Conservation (phyloP, 2,888 invertebrate species). For the Lasioglossum pauxillum region DNA sequence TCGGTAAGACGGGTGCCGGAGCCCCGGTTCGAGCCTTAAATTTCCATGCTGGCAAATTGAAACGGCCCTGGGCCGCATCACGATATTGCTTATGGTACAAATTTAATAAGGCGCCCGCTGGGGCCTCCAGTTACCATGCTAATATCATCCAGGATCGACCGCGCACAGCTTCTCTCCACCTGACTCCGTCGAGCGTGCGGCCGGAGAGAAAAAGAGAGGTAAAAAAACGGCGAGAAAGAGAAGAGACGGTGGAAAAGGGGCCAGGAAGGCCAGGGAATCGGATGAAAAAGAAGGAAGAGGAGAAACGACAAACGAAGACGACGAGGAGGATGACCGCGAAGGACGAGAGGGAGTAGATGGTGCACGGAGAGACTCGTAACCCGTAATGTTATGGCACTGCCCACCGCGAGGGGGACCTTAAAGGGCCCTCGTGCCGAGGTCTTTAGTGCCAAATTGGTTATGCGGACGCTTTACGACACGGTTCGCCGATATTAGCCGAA, state of each 20-base stretch:
- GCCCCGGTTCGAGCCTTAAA: conserved; percentile 68
- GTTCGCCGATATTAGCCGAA: conserved; percentile 75
- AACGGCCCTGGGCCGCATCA: conserved; percentile 73
- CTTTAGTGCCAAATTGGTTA: conserved; percentile 82
- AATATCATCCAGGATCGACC: conserved; percentile 76
- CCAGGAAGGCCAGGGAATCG: conserved; percentile 47
- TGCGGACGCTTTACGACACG: conserved; percentile 79
- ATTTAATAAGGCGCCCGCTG: conserved; percentile 82
- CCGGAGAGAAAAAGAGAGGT: conserved; percentile 53
- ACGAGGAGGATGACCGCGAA: conserved; percentile 61
- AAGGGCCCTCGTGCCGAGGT: conserved; percentile 75
- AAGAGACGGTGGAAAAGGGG: conserved; percentile 57
- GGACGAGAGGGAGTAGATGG: conserved; percentile 58
- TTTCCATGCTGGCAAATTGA: conserved; percentile 77
- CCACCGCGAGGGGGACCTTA: conserved; percentile 75
- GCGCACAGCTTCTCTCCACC: conserved; percentile 75
- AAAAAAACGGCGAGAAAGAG: conserved; percentile 48
- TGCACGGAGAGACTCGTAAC: conserved; percentile 75
- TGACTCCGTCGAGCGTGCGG: conserved; percentile 66
- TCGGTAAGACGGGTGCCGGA: conserved; percentile 50
- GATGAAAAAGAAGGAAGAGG: conserved; percentile 29
- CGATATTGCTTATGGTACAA: conserved; percentile 78
- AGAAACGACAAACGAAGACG: conserved; percentile 46
- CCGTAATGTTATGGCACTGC: conserved; percentile 79
- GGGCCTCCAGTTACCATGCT: conserved; percentile 80